Evolutionary conservation across 2,797 vertebrate genomes (phyloP).

Genomic region (Urocyon cinereoargenteus): DNA sequence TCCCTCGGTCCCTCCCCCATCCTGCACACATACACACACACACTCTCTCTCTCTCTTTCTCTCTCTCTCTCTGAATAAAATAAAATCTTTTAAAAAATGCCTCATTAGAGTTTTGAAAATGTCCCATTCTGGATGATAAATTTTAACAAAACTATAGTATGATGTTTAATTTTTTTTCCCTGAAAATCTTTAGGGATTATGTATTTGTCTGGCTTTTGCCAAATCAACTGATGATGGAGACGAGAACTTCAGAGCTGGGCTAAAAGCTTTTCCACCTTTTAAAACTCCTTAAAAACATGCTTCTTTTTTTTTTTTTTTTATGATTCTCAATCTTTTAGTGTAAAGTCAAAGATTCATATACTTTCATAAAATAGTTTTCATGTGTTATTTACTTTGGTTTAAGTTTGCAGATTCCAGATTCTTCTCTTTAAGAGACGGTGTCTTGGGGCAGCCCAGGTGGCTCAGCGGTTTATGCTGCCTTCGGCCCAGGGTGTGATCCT

Average conservation of each 20-base stretch:
- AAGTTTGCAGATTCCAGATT: constrained; percentile 34
- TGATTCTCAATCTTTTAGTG: neutral
- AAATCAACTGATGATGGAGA: neutral
- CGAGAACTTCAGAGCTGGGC: neutral
- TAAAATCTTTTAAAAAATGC: neutral
- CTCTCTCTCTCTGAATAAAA: neutral
- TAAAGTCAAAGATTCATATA: constrained; percentile 52
- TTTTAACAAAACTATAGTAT: neutral
- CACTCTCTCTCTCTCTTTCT: neutral
- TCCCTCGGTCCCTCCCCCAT: neutral
- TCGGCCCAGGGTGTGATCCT: no score
- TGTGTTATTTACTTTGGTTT: constrained; percentile 58
- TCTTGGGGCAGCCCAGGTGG: no score
- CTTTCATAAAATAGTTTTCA: constrained; percentile 53
- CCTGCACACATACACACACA: no score
- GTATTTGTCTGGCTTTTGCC: neutral
- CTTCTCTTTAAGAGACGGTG: no score
- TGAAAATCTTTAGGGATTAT: constrained; percentile 4
- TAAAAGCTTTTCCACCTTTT: neutral
- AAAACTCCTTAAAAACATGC: neutral
- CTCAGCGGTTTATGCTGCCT: no score
- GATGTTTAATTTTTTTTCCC: neutral
- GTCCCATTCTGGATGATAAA: neutral
- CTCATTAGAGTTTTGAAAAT: neutral
- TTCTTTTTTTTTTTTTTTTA: neutral